phyloP scores from a whole-genome alignment of 2,888 invertebrate genomes.

The Pogonocherus hispidulus region DNA sequence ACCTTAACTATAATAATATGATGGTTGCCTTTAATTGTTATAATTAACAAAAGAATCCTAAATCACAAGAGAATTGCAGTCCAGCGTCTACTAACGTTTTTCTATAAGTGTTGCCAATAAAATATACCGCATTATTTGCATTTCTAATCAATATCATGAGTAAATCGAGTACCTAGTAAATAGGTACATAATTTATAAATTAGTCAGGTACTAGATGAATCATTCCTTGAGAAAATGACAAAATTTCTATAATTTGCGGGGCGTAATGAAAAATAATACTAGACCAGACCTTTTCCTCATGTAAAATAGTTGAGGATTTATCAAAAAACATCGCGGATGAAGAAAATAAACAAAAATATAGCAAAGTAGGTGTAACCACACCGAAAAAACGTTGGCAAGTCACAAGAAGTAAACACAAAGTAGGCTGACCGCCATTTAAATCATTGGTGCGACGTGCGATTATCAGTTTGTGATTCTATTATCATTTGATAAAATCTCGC shows the following conservation, averaged over 20 bases:
- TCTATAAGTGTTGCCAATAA: neutral
- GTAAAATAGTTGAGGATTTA: too few relatives aligned
- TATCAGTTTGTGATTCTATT: neutral
- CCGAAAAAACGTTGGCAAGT: neutral
- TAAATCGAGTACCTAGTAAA: neutral
- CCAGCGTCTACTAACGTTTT: neutral
- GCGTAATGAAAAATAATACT: too few relatives aligned
- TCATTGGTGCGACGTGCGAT: too few relatives aligned
- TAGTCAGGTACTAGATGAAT: neutral
- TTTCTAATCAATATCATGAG: neutral
- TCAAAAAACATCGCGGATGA: too few relatives aligned
- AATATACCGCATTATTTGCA: neutral
- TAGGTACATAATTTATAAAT: neutral
- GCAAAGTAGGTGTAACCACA: conserved; percentile 27
- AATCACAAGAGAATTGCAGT: too few relatives aligned
- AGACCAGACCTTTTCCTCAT: too few relatives aligned
- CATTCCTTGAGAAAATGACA: neutral
- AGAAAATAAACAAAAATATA: too few relatives aligned
- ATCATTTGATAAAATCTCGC: neutral
- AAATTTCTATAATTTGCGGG: too few relatives aligned
- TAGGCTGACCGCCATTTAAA: neutral
- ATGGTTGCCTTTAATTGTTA: neutral
- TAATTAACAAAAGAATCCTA: too few relatives aligned
- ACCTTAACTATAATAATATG: neutral
- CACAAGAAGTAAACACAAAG: neutral